Percentiles rank a stretch among this genome's conserved stretches.
phyloP scores from a whole-genome alignment of 2,797 vertebrate species.

The Allobates femoralis region DNA sequence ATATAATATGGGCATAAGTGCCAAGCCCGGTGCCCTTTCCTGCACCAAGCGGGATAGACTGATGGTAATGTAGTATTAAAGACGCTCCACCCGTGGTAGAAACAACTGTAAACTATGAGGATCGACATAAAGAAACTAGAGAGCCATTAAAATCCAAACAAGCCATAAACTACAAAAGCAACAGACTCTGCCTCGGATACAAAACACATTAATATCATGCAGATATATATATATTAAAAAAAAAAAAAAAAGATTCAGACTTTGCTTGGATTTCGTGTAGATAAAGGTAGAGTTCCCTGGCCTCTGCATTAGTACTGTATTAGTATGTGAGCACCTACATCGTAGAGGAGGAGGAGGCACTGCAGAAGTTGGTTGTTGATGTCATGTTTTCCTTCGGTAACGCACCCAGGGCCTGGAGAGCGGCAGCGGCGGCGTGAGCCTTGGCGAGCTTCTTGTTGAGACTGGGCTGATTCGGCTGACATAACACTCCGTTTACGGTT shows the following conservation, averaged over 20 bases:
- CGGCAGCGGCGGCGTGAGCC: constrained; percentile 95
- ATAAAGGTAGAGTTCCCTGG: not conserved
- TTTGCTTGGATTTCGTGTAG: not conserved
- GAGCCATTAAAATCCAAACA: not conserved
- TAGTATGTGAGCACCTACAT: not conserved
- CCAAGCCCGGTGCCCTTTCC: not conserved
- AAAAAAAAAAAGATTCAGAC: not conserved
- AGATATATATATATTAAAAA: not conserved
- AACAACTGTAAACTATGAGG: constrained; percentile 10
- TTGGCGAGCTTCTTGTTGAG: constrained; percentile 99
- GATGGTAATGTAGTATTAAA: not conserved
- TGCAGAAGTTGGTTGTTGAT: constrained; percentile 87
- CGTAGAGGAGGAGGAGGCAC: constrained; percentile 78
- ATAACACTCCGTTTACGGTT: constrained; percentile 91
- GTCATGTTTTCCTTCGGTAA: constrained; percentile 89
- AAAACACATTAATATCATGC: constrained; percentile 41
- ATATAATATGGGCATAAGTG: too few relatives aligned
- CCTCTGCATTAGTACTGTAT: not conserved
- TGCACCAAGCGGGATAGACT: not conserved
- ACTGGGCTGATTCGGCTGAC: constrained; percentile 93
- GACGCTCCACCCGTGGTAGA: not conserved
- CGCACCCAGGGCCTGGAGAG: constrained; percentile 95
- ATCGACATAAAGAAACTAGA: not conserved
- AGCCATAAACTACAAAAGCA: constrained; percentile 21
- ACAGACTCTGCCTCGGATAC: constrained; percentile 6